These are phyloP conservation scores for Gymnosoma rotundatum DNA, from an alignment of 2,888 invertebrate genomes.

Conservation along the genomic window DNA sequence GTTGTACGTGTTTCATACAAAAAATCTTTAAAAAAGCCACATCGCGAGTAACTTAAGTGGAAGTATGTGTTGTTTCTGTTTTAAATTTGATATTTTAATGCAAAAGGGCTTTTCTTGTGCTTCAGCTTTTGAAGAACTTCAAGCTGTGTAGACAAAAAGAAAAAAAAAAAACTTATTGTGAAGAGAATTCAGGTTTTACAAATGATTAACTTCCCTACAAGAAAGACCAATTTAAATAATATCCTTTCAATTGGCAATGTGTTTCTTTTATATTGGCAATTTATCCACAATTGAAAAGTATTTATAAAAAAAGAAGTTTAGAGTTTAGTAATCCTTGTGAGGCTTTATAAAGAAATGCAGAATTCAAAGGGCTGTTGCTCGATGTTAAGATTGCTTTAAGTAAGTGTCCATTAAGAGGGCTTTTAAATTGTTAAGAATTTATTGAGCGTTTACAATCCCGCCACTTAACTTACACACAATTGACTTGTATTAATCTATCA, in stretches of 20 bases:
- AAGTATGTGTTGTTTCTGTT: constrained; percentile 24
- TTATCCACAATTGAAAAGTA: constrained; percentile 21
- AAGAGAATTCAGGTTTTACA: constrained; percentile 67
- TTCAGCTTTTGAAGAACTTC: constrained; percentile 54
- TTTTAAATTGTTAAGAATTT: constrained; percentile 33
- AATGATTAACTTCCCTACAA: constrained; percentile 67
- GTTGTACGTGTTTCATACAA: constrained; percentile 8
- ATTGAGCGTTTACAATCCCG: constrained; percentile 44
- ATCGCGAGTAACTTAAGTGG: constrained; percentile 38
- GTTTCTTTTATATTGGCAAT: constrained; percentile 34
- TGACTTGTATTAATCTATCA: constrained; percentile 19
- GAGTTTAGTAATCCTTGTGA: constrained; percentile 6
- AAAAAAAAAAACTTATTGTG: constrained; percentile 34
- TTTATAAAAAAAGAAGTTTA: constrained; percentile 29
- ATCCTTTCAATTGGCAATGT: constrained; percentile 49
- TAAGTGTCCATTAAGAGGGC: constrained; percentile 57
- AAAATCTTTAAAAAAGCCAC: constrained; percentile 16
- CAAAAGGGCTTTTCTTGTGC: constrained; percentile 33
- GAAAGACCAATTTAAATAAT: constrained; percentile 47
- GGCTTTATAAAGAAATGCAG: not conserved
- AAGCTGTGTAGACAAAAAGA: constrained; percentile 61
- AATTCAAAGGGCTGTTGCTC: constrained; percentile 21
- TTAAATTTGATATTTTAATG: constrained; percentile 16
- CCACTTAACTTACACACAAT: constrained; percentile 49
- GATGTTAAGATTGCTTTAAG: constrained; percentile 51